Evolutionary conservation across 2,888 invertebrate species (phyloP), one percentile per base, ranked within the genome.

Genomic region (Drosophila peninsularis): DNA sequence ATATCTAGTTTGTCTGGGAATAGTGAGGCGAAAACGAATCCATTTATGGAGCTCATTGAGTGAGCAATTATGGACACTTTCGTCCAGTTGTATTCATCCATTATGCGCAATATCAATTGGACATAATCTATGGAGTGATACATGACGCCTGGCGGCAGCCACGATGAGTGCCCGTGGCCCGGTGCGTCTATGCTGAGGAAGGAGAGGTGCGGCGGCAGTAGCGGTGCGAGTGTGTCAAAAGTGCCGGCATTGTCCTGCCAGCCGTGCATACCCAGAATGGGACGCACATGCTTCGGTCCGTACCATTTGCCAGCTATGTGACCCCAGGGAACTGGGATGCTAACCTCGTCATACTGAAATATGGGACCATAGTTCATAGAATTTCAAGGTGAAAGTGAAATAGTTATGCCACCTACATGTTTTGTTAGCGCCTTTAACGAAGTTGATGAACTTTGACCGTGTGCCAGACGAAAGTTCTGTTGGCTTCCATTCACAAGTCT

Each of bases 221-320:
- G 89, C 0, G 95, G 95, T 6, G 94, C 94, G n/a, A 96, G 88
- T 0, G 94, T 93, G 90, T 96, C 96, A 93, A 95, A 97, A 27
- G 78, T 88, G 0, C 96, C 96, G 0, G 83, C 81, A 90, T 96
- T 96, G 90, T 96, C 96, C 92, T 94, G 95, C 95, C 96, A 96
- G 0, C 96, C 96, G 88, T 96, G 96, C n/a, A 96, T 85, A 1
- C 95, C 95, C 32, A 96, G 89, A 64, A 96, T 93, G 0, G 96
- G 96, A 52, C 95, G 93, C 19, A 93, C 93, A 70, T 94, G 92
- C 72, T 93, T 93, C 4, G 93, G 93, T 13, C 96, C 96, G 95
- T 96, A 96, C 92, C 95, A 93, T 91, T 95, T 96, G 2, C 94
- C 96, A 1, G 95, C 93, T 24, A 96, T 78, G 78, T 95, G 94